Conservation (phyloP, 1,140 invertebrate species). For the Calliphora vicina region DNA sequence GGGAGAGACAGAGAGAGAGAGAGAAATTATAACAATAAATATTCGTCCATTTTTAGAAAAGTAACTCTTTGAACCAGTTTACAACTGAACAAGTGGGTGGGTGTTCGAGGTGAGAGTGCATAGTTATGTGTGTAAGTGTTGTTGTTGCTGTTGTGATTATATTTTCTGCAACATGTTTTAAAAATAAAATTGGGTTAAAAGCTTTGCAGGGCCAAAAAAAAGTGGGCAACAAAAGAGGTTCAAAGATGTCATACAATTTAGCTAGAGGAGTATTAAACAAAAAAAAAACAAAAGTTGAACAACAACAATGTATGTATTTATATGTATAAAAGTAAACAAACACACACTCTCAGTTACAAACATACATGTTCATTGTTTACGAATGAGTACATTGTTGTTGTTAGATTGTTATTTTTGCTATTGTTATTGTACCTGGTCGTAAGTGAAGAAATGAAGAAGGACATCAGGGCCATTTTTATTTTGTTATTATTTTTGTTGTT, state of each 20-base stretch:
- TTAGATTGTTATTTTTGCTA: too few species aligned
- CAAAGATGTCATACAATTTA: neutral
- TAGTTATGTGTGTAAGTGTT: too few species aligned
- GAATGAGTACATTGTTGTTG: too few species aligned
- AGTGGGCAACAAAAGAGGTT: neutral
- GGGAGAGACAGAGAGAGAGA: too few species aligned
- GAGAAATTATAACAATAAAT: too few species aligned
- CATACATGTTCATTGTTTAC: too few species aligned
- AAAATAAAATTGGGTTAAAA: constrained; percentile 31
- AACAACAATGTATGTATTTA: too few species aligned
- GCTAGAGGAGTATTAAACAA: neutral
- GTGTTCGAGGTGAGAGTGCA: too few species aligned
- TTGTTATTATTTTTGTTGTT: neutral
- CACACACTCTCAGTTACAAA: too few species aligned
- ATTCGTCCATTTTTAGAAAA: neutral
- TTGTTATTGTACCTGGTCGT: too few species aligned
- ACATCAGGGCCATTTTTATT: neutral
- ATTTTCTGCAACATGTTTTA: neutral
- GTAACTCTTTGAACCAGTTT: constrained; percentile 26
- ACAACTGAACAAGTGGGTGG: neutral
- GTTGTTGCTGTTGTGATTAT: neutral
- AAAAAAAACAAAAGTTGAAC: too few species aligned
- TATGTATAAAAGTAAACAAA: too few species aligned
- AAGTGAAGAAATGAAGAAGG: neutral
- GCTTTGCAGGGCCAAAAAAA: neutral